These are phyloP conservation scores for Ciona savignyi DNA, from an alignment of 23 tunicate species.

Conservation along the genomic window DNA sequence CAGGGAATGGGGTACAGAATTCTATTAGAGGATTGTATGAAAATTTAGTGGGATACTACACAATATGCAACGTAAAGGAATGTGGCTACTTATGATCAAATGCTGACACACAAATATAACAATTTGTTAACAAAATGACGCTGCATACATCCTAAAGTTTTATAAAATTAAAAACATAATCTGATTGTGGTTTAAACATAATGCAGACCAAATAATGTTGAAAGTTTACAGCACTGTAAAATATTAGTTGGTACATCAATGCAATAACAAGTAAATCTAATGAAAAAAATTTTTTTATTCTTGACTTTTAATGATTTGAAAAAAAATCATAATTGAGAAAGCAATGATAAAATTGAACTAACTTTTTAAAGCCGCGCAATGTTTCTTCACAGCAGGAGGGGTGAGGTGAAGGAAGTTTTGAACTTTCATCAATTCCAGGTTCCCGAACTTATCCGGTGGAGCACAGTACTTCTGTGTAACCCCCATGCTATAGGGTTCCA, in stretches of 20 bases:
- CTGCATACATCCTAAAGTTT: too few species aligned
- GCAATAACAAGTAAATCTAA: not conserved
- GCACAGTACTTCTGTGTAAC: slow-evolving; percentile 24
- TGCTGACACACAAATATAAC: too few species aligned
- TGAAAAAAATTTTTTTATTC: slow-evolving; percentile 7
- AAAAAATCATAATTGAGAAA: too few species aligned
- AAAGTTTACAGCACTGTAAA: not conserved
- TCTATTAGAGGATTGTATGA: too few species aligned
- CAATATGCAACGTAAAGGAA: too few species aligned
- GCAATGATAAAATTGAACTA: too few species aligned
- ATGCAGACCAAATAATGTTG: not conserved
- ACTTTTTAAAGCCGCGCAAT: slow-evolving; percentile 69
- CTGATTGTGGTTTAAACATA: too few species aligned
- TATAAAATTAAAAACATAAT: too few species aligned
- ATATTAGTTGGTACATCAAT: too few species aligned
- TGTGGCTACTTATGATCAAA: too few species aligned
- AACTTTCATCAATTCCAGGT: slow-evolving; percentile 70
- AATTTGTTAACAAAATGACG: too few species aligned
- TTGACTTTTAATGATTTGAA: not conserved
- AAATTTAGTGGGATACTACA: too few species aligned
- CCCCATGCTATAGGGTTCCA: slow-evolving; percentile 83
- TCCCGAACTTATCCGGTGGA: slow-evolving; percentile 53
- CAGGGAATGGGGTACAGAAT: slow-evolving; percentile 79
- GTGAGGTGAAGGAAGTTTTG: slow-evolving; percentile 88
- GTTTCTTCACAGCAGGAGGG: slow-evolving; percentile 75